Conservation (phyloP, 2,113 vertebrate genomes). For the Callopanchax toddi region DNA sequence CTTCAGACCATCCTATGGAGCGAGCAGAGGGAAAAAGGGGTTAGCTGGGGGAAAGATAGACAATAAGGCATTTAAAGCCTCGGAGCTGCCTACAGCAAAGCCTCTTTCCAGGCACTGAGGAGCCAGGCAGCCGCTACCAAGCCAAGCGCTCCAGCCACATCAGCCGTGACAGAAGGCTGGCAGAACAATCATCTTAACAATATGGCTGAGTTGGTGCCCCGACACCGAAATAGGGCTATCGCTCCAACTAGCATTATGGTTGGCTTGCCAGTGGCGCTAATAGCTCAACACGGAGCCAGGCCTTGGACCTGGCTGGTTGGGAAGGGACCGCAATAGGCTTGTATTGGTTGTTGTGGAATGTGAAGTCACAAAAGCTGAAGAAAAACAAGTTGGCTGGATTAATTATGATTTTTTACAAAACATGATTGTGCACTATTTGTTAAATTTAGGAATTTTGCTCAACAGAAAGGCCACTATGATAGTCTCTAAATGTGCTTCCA, state of each 20-base stretch:
- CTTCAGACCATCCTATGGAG: conserved; percentile 64
- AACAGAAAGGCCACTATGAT: accelerated
- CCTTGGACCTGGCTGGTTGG: conserved; percentile 41
- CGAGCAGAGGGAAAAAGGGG: conserved; percentile 69
- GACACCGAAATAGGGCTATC: conserved; percentile 71
- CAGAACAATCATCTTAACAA: conserved; percentile 82
- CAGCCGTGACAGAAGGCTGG: conserved; percentile 82
- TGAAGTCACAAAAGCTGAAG: conserved; percentile 35
- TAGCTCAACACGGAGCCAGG: conserved; percentile 65
- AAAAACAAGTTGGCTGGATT: conserved; percentile 17
- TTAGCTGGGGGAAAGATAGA: conserved; percentile 75
- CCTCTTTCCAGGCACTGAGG: conserved; percentile 72
- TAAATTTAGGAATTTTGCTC: not conserved
- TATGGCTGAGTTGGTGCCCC: conserved; percentile 80
- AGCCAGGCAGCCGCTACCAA: conserved; percentile 68
- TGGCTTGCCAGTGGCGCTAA: conserved; percentile 72
- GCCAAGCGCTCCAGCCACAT: conserved; percentile 78
- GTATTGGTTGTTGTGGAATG: conserved; percentile 68
- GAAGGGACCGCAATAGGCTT: conserved; percentile 42
- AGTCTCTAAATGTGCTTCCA: not conserved
- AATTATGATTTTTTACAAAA: conserved; percentile 28
- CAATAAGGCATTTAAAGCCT: conserved; percentile 83
- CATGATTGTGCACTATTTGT: not conserved
- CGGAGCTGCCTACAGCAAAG: conserved; percentile 82
- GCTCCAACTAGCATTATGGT: conserved; percentile 70